Conservation (phyloP, 2,888 invertebrate species). For the Sinopyrophorus schimmeli region DNA sequence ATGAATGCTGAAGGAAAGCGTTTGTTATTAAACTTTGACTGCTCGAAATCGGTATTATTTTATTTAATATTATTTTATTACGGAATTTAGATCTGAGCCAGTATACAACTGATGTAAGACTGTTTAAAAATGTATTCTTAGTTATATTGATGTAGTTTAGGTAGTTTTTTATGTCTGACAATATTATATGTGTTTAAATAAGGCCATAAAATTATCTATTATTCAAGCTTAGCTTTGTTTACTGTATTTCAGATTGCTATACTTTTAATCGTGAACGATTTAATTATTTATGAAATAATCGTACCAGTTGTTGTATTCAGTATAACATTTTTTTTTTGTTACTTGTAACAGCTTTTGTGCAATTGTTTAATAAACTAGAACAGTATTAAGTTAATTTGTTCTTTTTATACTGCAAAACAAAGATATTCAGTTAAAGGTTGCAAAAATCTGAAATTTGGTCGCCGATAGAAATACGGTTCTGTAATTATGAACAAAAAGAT, state of each 20-base stretch:
- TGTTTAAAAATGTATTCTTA: conserved; percentile 41
- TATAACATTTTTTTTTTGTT: conserved; percentile 27
- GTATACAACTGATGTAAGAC: conserved; percentile 45
- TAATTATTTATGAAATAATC: conserved; percentile 21
- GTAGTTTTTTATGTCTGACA: conserved; percentile 26
- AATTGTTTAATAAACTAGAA: conserved; percentile 32
- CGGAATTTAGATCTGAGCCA: conserved; percentile 46
- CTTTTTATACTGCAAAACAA: too few species aligned
- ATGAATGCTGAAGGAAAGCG: too few species aligned
- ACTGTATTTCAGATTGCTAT: conserved; percentile 9
- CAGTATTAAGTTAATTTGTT: too few species aligned
- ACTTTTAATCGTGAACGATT: conserved; percentile 12
- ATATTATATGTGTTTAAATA: conserved; percentile 19
- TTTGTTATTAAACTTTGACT: conserved; percentile 24
- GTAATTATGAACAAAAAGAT: too few species aligned
- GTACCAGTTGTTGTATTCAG: conserved; percentile 25
- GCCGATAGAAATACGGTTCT: too few species aligned
- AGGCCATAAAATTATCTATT: conserved; percentile 11
- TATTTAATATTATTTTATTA: conserved; percentile 24
- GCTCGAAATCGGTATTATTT: conserved; percentile 30
- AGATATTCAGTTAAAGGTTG: too few species aligned
- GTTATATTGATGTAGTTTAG: conserved; percentile 22
- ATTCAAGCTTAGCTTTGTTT: conserved; percentile 23
- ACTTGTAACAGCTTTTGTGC: conserved; percentile 33
- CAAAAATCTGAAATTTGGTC: too few species aligned